Evolutionary conservation across 2,888 invertebrate species (phyloP).

Genomic region (Neoascia interrupta): DNA sequence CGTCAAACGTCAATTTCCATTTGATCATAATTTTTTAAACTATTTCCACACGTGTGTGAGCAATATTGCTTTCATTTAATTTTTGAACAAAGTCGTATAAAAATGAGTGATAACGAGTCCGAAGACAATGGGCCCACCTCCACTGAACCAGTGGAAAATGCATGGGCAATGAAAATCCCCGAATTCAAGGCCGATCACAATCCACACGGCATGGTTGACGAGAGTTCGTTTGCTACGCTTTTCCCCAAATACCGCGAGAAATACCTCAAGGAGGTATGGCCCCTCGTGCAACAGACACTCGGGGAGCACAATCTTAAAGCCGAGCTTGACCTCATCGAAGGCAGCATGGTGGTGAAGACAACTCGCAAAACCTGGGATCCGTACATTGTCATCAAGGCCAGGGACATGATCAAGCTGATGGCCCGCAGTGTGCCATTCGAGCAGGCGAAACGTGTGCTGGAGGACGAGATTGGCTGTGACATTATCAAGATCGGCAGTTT

Average conservation of each 20-base stretch:
- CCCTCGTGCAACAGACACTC: slow-evolving; percentile 92
- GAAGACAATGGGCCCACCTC: slow-evolving; percentile 72
- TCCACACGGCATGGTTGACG: slow-evolving; percentile 89
- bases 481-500: slow-evolving; percentile 97
- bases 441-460: slow-evolving; percentile 91
- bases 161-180: slow-evolving; percentile 92
- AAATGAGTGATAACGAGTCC: slow-evolving; percentile 75
- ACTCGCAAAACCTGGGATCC: slow-evolving; percentile 99
- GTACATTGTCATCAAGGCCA: slow-evolving; percentile 95
- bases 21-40: background rate
- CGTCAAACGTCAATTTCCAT: background rate
- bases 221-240: slow-evolving; percentile 97
- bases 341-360: slow-evolving; percentile 96
- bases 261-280: slow-evolving; percentile 97
- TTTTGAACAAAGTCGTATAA: background rate
- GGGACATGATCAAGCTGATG: slow-evolving; percentile 96
- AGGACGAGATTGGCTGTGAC: slow-evolving; percentile 96
- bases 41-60: slow-evolving; percentile 28
- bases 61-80: slow-evolving; percentile 27
- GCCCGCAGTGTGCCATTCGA: slow-evolving; percentile 98
- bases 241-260: slow-evolving; percentile 99
- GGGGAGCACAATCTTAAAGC: slow-evolving; percentile 89
- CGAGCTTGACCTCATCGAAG: slow-evolving; percentile 94
- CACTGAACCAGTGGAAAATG: slow-evolving; percentile 87
- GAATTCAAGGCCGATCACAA: slow-evolving; percentile 94